Evolutionary conservation across 2,888 invertebrate genomes (phyloP).

Genomic region (Leptopterna dolabrata): DNA sequence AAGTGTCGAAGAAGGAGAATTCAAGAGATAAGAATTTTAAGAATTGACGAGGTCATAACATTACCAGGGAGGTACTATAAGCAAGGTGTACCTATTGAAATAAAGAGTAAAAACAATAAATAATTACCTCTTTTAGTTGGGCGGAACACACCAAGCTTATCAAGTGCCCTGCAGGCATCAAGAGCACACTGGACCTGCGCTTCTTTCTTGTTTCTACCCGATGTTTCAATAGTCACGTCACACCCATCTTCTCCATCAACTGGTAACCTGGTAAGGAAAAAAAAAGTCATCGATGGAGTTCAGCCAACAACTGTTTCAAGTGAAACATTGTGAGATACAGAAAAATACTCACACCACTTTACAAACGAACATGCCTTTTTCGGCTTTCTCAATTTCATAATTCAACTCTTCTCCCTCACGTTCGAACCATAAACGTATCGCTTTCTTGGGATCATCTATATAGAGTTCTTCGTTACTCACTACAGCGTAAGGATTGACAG

Average conservation of each 20-base stretch:
- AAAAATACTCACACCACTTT: conserved; percentile 70
- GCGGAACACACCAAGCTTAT: conserved; percentile 77
- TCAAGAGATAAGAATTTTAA: no score
- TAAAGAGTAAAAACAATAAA: no score
- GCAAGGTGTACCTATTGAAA: no score
- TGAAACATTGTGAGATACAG: no score
- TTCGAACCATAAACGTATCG: conserved; percentile 93
- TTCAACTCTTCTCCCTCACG: conserved; percentile 87
- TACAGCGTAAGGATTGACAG: conserved; percentile 85
- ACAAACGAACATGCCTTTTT: conserved; percentile 87
- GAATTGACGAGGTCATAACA: no score
- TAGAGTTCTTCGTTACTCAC: conserved; percentile 89
- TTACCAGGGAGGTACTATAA: no score
- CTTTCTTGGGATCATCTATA: conserved; percentile 94
- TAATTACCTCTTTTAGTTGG: conserved; percentile 84
- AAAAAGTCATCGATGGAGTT: no score
- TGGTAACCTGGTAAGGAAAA: conserved; percentile 75
- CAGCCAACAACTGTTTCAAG: no score
- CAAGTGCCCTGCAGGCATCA: conserved; percentile 93
- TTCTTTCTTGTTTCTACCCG: conserved; percentile 93
- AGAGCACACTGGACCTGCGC: conserved; percentile 92
- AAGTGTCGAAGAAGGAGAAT: no score
- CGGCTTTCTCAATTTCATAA: conserved; percentile 88
- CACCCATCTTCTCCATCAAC: conserved; percentile 81
- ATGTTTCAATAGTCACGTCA: conserved; percentile 84